These are phyloP conservation scores for Poecilia velifera DNA, from an alignment of 2,797 vertebrate species.

Conservation along the genomic window DNA sequence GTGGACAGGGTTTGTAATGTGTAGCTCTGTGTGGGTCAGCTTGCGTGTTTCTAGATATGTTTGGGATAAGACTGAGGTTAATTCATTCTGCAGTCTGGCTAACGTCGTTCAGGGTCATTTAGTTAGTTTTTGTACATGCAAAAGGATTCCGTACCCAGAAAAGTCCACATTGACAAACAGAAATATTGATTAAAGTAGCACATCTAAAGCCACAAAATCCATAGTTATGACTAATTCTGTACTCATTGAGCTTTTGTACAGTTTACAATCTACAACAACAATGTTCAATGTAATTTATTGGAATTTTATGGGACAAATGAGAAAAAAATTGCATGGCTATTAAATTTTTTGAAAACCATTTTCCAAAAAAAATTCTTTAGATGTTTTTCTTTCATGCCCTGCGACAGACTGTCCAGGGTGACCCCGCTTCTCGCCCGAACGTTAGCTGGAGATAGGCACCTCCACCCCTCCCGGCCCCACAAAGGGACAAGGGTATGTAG, in stretches of 20 bases:
- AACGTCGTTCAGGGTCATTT: background rate
- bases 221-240: background rate
- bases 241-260: background rate
- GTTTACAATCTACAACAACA: background rate
- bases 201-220: background rate
- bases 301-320: background rate
- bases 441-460: too few relatives aligned
- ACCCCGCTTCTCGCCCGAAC: too few relatives aligned
- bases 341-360: background rate
- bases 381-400: background rate
- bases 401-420: too few relatives aligned
- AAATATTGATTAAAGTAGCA: background rate
- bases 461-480: too few relatives aligned
- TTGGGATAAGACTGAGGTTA: constrained; percentile 25
- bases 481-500: too few relatives aligned
- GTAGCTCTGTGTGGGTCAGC: constrained; percentile 25
- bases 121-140: background rate
- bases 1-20: constrained; percentile 49
- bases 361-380: background rate
- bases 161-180: background rate
- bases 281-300: background rate
- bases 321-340: background rate
- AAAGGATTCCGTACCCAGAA: background rate
- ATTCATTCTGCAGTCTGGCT: constrained; percentile 4
- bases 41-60: constrained; percentile 22